Base-by-base conservation (phyloP, 2,888 invertebrate species). In the Caenorhabditis japonica region DNA sequence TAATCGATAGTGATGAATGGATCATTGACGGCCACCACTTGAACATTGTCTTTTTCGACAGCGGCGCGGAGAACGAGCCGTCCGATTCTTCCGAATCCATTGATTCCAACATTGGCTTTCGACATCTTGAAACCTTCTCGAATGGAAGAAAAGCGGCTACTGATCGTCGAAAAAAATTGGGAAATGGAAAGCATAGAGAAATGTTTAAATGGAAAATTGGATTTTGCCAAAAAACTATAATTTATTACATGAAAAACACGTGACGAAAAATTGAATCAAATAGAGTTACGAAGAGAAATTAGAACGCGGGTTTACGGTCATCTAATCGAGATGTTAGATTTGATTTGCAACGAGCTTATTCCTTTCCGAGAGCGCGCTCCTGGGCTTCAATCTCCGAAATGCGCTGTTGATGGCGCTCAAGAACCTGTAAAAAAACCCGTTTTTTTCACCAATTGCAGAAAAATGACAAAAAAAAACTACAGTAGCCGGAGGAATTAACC, bases 1-100 rank as follows among this genome's bases (percentile, higher is more conserved):
- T 97, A 97, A 87, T 95, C 94, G 69, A 96, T 91, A 83, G 93
- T 93, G 88, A 99, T 94, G 91, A 95, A 95, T 33, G 97, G 97
- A 89, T 99, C 97, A 88, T 99, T 97, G 88, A 97, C 91, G 71
- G 96, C 95, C 23, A 88, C 87, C 23, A 87, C 91, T 87, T 90
- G 88, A 55, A 92, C 92, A 51, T 75, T n/a, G n/a, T n/a, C n/a
- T n/a, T n/a, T n/a, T n/a, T n/a, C n/a, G n/a, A n/a, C n/a, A n/a
- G n/a, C n/a, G n/a, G n/a, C n/a, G n/a, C n/a, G n/a, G n/a, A n/a
- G n/a, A n/a, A n/a, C n/a, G n/a, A n/a, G n/a, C n/a, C n/a, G n/a
- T n/a, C n/a, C n/a, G n/a, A n/a, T n/a, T n/a, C n/a, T n/a, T n/a
- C n/a, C n/a, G n/a, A n/a, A n/a, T n/a, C n/a, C n/a, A n/a, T n/a